A percentile compares a stretch with the other conserved stretches of the same genome.
These are phyloP conservation scores for Lucilia sericata DNA, from an alignment of 1,140 invertebrate species.

Conservation along the genomic window DNA sequence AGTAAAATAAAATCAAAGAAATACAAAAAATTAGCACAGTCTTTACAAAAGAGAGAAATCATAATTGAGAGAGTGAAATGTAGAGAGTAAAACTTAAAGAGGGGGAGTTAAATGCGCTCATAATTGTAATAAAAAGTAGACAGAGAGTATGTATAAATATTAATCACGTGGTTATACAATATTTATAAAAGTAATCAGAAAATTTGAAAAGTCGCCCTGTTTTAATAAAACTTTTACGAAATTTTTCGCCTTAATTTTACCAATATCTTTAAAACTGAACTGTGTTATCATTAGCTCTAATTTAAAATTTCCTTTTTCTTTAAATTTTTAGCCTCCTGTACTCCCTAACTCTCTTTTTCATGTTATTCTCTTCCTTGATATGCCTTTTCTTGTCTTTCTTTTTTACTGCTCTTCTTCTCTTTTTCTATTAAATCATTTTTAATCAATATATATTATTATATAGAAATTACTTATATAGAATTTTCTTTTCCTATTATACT, in stretches of 20 bases:
- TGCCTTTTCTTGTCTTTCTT: neutral
- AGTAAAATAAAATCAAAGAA: neutral
- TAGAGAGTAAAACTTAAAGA: neutral
- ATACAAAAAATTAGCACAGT: neutral
- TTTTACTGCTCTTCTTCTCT: neutral
- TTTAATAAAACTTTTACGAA: too few species aligned
- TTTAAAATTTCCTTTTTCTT: too few species aligned
- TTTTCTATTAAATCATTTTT: neutral
- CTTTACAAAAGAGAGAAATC: neutral
- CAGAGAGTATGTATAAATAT: neutral
- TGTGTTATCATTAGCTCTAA: too few species aligned
- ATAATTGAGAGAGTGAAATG: neutral
- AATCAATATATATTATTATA: neutral
- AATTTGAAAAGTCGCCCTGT: too few species aligned
- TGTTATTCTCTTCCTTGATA: neutral
- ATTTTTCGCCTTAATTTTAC: too few species aligned
- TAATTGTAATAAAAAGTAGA: neutral
- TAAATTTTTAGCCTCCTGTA: neutral
- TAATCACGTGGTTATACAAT: neutral
- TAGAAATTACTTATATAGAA: constrained; percentile 1
- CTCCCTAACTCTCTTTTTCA: neutral
- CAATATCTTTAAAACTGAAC: too few species aligned
- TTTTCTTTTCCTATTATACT: neutral
- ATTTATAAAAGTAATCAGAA: too few species aligned
- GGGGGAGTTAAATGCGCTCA: neutral